A percentile compares a stretch with the other conserved stretches of the same genome.
phyloP scores from a whole-genome alignment of 2,113 vertebrate genomes.

The Panthera leo region DNA sequence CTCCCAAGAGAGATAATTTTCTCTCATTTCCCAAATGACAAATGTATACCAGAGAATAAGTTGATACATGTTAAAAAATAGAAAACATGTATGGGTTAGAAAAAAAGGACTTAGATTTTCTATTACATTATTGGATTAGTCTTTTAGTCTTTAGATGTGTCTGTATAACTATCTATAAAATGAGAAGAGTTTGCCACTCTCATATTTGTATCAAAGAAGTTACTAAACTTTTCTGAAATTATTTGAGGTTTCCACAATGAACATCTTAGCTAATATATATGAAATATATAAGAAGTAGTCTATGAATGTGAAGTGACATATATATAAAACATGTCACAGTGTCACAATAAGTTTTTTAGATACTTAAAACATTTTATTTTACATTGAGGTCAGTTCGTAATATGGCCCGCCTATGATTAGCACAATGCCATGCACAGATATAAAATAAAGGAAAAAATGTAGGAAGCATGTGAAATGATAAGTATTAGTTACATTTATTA shows the following conservation, averaged over 20 bases:
- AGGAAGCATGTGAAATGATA: neutral
- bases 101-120: neutral
- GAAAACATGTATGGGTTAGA: neutral
- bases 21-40: slow-evolving; percentile 35
- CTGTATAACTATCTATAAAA: neutral
- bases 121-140: neutral
- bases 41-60: neutral
- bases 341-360: neutral
- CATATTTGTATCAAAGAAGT: neutral
- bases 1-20: neutral
- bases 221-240: neutral
- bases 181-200: neutral
- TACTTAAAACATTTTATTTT: neutral
- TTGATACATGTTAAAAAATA: neutral
- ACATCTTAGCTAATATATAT: neutral
- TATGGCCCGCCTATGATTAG: neutral
- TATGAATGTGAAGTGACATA: neutral
- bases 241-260: neutral
- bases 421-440: neutral
- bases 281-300: neutral
- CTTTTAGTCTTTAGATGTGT: neutral
- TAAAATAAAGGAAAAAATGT: neutral
- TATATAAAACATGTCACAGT: neutral
- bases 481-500: neutral
- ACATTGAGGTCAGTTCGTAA: neutral